Conservation (phyloP, 2,113 vertebrate species). For the Ahaetulla prasina region DNA sequence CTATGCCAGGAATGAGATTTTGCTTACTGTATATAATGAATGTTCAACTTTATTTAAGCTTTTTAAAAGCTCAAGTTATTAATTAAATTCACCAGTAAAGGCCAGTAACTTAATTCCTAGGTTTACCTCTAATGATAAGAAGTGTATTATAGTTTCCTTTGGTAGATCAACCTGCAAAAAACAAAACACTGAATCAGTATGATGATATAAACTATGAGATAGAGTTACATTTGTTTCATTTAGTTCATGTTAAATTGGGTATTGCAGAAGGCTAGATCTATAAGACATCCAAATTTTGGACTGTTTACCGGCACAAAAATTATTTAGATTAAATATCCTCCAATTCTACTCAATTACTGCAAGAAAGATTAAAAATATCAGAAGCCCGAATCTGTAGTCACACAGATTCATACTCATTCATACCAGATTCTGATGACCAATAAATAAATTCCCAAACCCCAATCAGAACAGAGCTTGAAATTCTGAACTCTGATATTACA, state of each 20-base stretch:
- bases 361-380: neutral
- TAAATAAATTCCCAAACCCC: neutral
- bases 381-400: neutral
- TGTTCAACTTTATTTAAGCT: slow-evolving; percentile 12
- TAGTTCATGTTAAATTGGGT: neutral
- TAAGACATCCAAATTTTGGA: neutral
- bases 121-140: slow-evolving; percentile 90
- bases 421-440: neutral
- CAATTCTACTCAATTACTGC: neutral
- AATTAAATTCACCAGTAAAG: neutral
- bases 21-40: neutral
- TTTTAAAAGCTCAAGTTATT: neutral
- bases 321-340: neutral
- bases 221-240: neutral
- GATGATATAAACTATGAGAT: neutral
- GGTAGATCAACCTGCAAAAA: slow-evolving; percentile 86
- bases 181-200: neutral
- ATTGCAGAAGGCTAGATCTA: neutral
- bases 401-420: neutral
- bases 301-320: neutral
- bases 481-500: neutral
- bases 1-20: neutral
- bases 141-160: slow-evolving; percentile 90
- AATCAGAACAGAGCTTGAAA: neutral
- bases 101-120: neutral